These are phyloP conservation scores for Drosophila limbata DNA, from an alignment of 2,888 invertebrate genomes.

Conservation along the genomic window DNA sequence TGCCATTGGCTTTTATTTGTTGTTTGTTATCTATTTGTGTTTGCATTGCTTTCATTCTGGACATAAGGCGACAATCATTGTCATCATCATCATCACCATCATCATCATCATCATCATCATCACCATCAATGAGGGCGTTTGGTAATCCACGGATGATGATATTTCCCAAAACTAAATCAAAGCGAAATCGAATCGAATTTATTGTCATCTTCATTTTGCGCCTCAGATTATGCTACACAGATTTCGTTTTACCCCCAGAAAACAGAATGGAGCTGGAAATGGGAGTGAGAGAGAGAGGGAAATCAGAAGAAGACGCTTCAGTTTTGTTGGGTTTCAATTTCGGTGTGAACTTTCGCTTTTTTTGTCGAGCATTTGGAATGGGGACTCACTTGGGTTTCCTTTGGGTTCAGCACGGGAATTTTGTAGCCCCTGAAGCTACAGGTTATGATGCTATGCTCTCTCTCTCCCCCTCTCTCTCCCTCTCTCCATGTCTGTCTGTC, in stretches of 20 bases:
- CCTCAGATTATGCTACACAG: slow-evolving; percentile 73
- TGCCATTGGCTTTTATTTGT: slow-evolving; percentile 73
- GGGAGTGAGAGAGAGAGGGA: neutral
- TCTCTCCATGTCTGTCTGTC: slow-evolving; percentile 9
- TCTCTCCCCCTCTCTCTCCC: slow-evolving; percentile 5
- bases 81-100: slow-evolving; percentile 44
- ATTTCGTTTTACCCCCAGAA: slow-evolving; percentile 29
- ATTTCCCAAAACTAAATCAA: slow-evolving; percentile 79
- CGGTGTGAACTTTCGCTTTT: slow-evolving; percentile 77
- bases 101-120: slow-evolving; percentile 28
- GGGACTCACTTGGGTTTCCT: slow-evolving; percentile 13
- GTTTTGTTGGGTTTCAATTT: slow-evolving; percentile 76
- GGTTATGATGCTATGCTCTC: slow-evolving; percentile 67
- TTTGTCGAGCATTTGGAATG: slow-evolving; percentile 7
- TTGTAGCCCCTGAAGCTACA: slow-evolving; percentile 69
- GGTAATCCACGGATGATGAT: slow-evolving; percentile 79
- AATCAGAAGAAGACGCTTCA: slow-evolving; percentile 33
- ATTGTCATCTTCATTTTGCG: slow-evolving; percentile 80
- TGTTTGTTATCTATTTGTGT: slow-evolving; percentile 78
- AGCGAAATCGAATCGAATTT: slow-evolving; percentile 82
- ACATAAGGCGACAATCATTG: slow-evolving; percentile 78
- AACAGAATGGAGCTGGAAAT: neutral
- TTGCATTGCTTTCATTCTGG: slow-evolving; percentile 66
- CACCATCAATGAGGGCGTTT: slow-evolving; percentile 15
- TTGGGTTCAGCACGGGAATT: slow-evolving; percentile 13